These are phyloP conservation scores for Staurois parvus DNA, from an alignment of 2,797 vertebrate genomes.

Conservation along the genomic window DNA sequence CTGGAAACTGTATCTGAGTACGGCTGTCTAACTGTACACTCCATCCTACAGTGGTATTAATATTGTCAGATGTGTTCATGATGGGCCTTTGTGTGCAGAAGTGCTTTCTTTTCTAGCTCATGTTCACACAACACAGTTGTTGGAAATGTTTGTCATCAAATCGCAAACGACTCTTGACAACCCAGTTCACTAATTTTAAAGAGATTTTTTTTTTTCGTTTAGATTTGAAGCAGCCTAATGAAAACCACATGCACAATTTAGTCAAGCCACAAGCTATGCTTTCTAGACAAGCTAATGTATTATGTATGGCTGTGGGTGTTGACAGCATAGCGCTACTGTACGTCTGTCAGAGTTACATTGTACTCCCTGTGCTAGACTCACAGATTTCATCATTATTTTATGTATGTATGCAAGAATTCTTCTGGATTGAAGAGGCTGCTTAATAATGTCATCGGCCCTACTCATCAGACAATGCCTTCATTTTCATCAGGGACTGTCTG, in stretches of 20 bases:
- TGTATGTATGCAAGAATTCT: slow-evolving; percentile 20
- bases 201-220: slow-evolving; percentile 7
- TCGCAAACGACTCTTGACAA: slow-evolving; percentile 38
- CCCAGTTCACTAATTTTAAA: slow-evolving; percentile 31
- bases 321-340: slow-evolving; percentile 48
- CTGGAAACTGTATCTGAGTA: background rate
- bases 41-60: slow-evolving; percentile 6
- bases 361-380: background rate
- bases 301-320: slow-evolving; percentile 46
- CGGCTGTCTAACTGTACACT: background rate
- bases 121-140: slow-evolving; percentile 34
- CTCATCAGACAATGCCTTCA: background rate
- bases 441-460: slow-evolving; percentile 4
- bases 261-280: slow-evolving; percentile 42
- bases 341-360: slow-evolving; percentile 36
- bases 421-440: background rate
- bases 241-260: slow-evolving; percentile 50
- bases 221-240: slow-evolving; percentile 39
- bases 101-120: slow-evolving; percentile 24
- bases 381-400: slow-evolving; percentile 29
- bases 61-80: slow-evolving; percentile 31
- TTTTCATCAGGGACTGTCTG: background rate
- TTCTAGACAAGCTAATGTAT: slow-evolving; percentile 53
- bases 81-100: background rate
- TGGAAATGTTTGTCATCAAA: slow-evolving; percentile 41